Conservation (phyloP, 2,113 vertebrate genomes). For the Pao palembangensis region DNA sequence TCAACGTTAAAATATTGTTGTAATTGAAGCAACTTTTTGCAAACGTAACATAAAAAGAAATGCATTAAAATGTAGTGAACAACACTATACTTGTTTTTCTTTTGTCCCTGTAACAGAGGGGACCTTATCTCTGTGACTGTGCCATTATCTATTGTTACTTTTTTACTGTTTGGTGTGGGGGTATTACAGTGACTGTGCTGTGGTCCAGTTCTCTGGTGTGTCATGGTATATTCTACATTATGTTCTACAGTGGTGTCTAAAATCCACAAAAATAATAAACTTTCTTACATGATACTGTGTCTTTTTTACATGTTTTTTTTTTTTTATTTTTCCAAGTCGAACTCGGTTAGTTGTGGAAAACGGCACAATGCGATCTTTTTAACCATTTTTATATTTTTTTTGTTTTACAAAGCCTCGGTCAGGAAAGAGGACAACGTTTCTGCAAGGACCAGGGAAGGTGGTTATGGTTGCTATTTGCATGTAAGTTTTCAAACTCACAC, state of each 20-base stretch:
- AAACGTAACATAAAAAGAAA: neutral
- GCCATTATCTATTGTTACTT: conserved; percentile 31
- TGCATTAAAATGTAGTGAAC: neutral
- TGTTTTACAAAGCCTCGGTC: conserved; percentile 83
- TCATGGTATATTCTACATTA: conserved; percentile 34
- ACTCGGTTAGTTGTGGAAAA: neutral
- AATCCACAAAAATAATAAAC: neutral
- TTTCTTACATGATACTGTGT: neutral
- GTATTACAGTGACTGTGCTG: conserved; percentile 18
- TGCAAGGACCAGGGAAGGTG: conserved; percentile 95
- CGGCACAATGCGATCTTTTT: neutral
- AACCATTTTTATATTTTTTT: neutral
- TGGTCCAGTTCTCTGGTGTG: conserved; percentile 16
- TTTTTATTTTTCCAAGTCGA: neutral
- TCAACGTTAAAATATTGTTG: no score
- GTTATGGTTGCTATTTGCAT: conserved; percentile 99
- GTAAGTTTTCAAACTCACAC: conserved; percentile 76
- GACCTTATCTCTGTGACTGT: conserved; percentile 31
- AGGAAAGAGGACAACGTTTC: conserved; percentile 80
- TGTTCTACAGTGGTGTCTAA: neutral
- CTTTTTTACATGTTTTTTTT: no score
- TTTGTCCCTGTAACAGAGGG: conserved; percentile 19
- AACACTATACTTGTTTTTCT: fast-evolving
- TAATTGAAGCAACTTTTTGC: no score
- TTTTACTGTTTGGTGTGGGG: conserved; percentile 20